Percentiles rank a stretch among this genome's conserved stretches.
phyloP scores from a whole-genome alignment of 2,888 invertebrate species.

The Coenonympha arcania region DNA sequence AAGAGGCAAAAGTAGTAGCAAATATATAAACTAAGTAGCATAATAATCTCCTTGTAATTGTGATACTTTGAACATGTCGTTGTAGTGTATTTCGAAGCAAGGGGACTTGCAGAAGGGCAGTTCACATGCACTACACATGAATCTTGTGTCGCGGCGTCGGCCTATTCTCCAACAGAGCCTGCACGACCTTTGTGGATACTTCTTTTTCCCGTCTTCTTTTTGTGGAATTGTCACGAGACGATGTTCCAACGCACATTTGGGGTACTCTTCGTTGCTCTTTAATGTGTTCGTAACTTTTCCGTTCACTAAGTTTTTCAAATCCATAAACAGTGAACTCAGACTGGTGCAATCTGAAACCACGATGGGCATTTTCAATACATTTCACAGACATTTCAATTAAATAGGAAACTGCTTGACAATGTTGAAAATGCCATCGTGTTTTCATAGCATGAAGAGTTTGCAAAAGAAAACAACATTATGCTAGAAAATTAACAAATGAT shows the following conservation, averaged over 20 bases:
- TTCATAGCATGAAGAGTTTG: constrained; percentile 59
- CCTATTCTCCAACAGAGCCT: constrained; percentile 70
- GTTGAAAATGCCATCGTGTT: constrained; percentile 76
- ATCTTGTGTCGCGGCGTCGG: constrained; percentile 64
- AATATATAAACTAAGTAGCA: constrained; percentile 48
- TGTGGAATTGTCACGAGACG: constrained; percentile 69
- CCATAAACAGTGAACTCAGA: constrained; percentile 67
- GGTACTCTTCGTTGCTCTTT: constrained; percentile 48
- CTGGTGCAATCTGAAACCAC: constrained; percentile 73
- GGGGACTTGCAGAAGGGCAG: constrained; percentile 69
- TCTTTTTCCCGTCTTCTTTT: constrained; percentile 72
- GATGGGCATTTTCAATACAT: constrained; percentile 70
- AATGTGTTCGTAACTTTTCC: constrained; percentile 57
- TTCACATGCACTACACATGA: constrained; percentile 69
- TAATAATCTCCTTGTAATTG: constrained; percentile 66
- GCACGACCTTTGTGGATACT: constrained; percentile 71
- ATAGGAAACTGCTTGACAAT: constrained; percentile 32
- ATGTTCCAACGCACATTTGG: constrained; percentile 54
- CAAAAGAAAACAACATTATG: constrained; percentile 56
- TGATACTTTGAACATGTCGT: constrained; percentile 63
- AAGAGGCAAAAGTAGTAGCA: constrained; percentile 29
- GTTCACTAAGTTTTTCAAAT: constrained; percentile 70
- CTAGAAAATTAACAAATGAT: constrained; percentile 60
- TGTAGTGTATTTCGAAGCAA: constrained; percentile 68
- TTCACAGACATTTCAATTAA: constrained; percentile 3